Conservation (phyloP, 2,888 invertebrate species). For the Deilephila elpenor region DNA sequence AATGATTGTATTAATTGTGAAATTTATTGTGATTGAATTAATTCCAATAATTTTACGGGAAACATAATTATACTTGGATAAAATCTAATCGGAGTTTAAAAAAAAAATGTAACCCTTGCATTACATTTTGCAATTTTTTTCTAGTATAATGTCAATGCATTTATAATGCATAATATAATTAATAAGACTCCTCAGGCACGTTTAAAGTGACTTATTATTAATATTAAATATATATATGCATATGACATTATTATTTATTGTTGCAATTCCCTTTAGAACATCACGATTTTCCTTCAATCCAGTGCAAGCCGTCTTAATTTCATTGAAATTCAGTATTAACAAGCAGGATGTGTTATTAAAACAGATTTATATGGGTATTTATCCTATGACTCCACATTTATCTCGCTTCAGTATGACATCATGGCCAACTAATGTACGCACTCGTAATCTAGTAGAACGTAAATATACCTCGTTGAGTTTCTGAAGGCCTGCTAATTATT, state of each 20-base stretch:
- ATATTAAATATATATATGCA: no score
- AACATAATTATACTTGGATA: no score
- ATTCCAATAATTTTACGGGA: no score
- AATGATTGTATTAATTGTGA: no score
- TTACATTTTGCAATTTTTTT: no score
- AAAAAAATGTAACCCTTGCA: no score
- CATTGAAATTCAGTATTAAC: constrained; percentile 20
- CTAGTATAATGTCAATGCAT: no score
- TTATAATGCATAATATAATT: no score
- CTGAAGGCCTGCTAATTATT: constrained; percentile 23
- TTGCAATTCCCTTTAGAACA: neutral
- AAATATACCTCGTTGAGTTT: constrained; percentile 23
- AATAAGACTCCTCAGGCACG: no score
- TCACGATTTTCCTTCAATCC: neutral
- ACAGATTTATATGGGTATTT: constrained; percentile 38
- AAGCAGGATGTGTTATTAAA: constrained; percentile 33
- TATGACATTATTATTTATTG: neutral
- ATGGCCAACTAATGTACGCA: constrained; percentile 14
- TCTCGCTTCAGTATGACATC: constrained; percentile 37
- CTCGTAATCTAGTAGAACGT: constrained; percentile 23
- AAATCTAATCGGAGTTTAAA: no score
- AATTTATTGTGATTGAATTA: no score
- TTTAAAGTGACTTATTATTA: no score
- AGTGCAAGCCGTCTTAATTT: constrained; percentile 9
- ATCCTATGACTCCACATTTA: constrained; percentile 34